Conservation (phyloP, 2,888 invertebrate species). For the Orthosia cruda region DNA sequence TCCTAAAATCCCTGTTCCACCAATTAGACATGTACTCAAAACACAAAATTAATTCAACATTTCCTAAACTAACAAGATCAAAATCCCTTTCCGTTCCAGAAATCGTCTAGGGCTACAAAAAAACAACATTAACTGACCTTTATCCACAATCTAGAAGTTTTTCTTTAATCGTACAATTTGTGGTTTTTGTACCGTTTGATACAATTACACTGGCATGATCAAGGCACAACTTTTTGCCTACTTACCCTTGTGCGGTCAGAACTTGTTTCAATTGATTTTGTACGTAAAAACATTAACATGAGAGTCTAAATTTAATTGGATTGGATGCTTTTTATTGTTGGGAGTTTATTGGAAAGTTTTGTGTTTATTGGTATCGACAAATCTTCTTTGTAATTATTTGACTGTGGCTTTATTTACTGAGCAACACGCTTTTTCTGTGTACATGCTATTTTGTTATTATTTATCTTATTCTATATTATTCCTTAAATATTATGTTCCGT, state of each 20-base stretch:
- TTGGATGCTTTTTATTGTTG: constrained; percentile 28
- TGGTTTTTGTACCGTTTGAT: constrained; percentile 57
- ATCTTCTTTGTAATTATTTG: constrained; percentile 1
- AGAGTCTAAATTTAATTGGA: constrained; percentile 39
- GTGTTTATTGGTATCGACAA: background rate
- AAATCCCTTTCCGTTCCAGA: background rate
- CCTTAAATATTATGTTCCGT: too few species aligned
- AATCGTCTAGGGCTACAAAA: constrained; percentile 14
- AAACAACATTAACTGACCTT: constrained; percentile 19
- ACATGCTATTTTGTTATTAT: too few species aligned
- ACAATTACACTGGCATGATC: constrained; percentile 56
- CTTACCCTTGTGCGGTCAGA: constrained; percentile 12
- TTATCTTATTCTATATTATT: too few species aligned
- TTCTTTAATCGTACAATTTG: constrained; percentile 52
- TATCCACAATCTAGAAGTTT: constrained; percentile 46
- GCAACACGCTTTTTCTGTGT: too few species aligned
- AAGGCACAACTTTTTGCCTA: constrained; percentile 48
- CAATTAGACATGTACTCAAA: background rate
- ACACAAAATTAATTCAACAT: background rate
- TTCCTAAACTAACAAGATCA: background rate
- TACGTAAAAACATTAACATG: constrained; percentile 25
- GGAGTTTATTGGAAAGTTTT: background rate
- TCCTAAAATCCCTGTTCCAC: background rate
- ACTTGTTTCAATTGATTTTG: constrained; percentile 44
- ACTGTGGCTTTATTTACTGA: background rate